These are phyloP conservation scores for Valencia hispanica DNA, from an alignment of 2,797 vertebrate species.

Conservation along the genomic window DNA sequence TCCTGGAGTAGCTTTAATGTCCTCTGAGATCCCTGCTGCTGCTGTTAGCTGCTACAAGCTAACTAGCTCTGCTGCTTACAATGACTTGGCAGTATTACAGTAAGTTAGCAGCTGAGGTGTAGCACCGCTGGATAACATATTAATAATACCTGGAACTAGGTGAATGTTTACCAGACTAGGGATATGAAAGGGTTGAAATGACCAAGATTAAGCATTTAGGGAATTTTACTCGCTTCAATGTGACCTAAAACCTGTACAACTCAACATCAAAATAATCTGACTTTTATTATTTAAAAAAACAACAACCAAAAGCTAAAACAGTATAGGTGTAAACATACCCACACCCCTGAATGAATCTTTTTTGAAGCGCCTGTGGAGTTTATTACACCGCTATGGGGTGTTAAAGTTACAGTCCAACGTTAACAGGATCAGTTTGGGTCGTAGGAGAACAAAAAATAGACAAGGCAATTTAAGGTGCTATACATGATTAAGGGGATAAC, in stretches of 20 bases:
- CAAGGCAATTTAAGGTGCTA: no score
- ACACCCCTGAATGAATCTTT: background rate
- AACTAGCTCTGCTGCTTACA: slow-evolving; percentile 52
- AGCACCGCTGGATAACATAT: no score
- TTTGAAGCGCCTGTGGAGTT: background rate
- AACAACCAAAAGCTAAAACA: no score
- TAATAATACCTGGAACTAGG: background rate
- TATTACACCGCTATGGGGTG: background rate
- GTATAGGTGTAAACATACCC: background rate
- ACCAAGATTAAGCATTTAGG: background rate
- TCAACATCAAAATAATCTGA: background rate
- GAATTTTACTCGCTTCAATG: background rate
- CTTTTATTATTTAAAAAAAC: background rate
- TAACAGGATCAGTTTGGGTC: no score
- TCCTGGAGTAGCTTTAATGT: no score
- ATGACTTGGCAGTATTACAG: slow-evolving; percentile 80
- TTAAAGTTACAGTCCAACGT: no score
- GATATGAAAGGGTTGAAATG: no score
- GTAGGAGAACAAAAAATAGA: no score
- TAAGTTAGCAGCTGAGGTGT: slow-evolving; percentile 8
- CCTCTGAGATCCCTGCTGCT: slow-evolving; percentile 37
- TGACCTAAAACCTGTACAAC: background rate
- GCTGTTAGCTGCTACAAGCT: slow-evolving; percentile 46
- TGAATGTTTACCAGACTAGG: background rate
- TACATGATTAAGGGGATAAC: no score